A percentile compares a stretch with the other conserved stretches of the same genome.
phyloP scores from a whole-genome alignment of 2,888 invertebrate species.

The Drosophila limbata region DNA sequence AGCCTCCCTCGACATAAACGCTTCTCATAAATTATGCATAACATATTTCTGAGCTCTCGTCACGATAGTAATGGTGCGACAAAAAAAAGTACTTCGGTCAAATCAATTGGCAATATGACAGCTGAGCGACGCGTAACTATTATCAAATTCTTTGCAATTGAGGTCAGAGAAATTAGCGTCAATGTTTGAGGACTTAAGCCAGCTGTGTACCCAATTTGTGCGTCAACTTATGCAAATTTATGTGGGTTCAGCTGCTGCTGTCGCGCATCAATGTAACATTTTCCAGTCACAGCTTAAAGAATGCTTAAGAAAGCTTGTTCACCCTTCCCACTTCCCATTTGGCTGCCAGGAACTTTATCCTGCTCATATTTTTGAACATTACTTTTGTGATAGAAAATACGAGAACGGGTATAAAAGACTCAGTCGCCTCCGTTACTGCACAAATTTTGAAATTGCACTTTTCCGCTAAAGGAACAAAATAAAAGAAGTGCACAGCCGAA shows the following conservation, averaged over 20 bases:
- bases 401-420: conserved; percentile 41
- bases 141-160: conserved; percentile 46
- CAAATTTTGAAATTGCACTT: conserved; percentile 78
- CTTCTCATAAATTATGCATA: conserved; percentile 67
- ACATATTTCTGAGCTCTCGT: conserved; percentile 37
- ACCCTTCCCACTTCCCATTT: conserved; percentile 4
- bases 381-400: conserved; percentile 36
- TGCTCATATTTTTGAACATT: conserved; percentile 54
- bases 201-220: conserved; percentile 17
- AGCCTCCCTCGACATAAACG: conserved; percentile 22
- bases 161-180: conserved; percentile 72
- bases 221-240: conserved; percentile 64
- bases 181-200: conserved; percentile 35
- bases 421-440: conserved; percentile 46
- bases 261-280: conserved; percentile 37
- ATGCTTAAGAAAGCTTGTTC: conserved; percentile 28
- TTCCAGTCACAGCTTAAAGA: conserved; percentile 51
- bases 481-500: conserved; percentile 15
- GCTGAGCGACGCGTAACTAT: conserved; percentile 35
- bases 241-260: conserved; percentile 53
- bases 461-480: conserved; percentile 62
- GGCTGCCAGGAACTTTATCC: conserved; percentile 60
- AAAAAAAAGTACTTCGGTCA: conserved; percentile 37
- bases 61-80: conserved; percentile 36
- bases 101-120: conserved; percentile 62